Percentiles rank a stretch among this genome's conserved stretches.
These are phyloP conservation scores for Zenarchopterus dispar DNA, from an alignment of 2,797 vertebrate species.

Conservation along the genomic window DNA sequence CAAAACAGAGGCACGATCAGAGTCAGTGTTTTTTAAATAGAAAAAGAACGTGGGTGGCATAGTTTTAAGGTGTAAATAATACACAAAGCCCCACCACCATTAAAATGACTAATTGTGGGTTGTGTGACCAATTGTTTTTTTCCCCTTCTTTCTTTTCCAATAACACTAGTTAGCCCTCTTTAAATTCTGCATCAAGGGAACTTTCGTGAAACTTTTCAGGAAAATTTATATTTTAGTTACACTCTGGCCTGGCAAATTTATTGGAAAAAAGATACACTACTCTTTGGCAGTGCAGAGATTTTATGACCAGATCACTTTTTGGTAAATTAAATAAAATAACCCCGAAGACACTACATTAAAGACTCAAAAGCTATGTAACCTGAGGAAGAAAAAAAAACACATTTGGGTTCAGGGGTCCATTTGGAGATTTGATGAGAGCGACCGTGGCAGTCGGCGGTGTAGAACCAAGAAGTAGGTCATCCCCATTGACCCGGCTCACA, in stretches of 20 bases:
- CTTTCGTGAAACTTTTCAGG: no score
- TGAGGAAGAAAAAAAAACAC: conserved; percentile 20
- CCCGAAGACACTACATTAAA: conserved; percentile 24
- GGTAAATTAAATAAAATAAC: conserved; percentile 22
- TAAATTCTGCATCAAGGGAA: no score
- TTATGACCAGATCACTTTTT: not conserved
- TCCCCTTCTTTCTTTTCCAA: no score
- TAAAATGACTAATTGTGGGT: no score
- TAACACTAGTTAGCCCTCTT: no score
- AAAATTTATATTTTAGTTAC: conserved; percentile 1
- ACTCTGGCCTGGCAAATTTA: conserved; percentile 11
- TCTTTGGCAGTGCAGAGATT: not conserved
- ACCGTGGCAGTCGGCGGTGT: conserved; percentile 87
- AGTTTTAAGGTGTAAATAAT: no score
- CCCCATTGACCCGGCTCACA: conserved; percentile 88
- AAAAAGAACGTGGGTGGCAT: no score
- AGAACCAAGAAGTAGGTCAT: conserved; percentile 92
- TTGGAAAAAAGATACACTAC: not conserved
- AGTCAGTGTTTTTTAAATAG: no score
- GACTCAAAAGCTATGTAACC: conserved; percentile 42
- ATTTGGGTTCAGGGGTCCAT: conserved; percentile 78
- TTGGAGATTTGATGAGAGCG: conserved; percentile 83
- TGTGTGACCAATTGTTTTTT: no score
- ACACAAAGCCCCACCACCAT: no score
- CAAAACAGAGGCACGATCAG: conserved; percentile 19